Evolutionary conservation across 64 coral and sea anemone species (phyloP), one percentile per base, ranked within the genome.

Genomic region (Orbicella faveolata): DNA sequence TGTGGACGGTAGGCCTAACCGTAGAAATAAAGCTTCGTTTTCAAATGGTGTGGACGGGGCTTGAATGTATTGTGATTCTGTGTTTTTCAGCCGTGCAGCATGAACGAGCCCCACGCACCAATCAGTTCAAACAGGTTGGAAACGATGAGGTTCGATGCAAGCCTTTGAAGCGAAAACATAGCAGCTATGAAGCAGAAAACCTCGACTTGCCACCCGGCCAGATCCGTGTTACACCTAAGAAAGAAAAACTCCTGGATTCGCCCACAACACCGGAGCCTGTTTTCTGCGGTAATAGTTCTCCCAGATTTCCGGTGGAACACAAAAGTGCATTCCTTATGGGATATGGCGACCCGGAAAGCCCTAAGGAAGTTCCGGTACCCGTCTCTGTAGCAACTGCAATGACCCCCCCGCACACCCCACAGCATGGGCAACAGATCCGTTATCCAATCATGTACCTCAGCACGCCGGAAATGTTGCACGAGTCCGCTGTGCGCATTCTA

Each of bases 401-500:
- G 73, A 94, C 95, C 62, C 91, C 92, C 79, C 92, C 92, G 20
- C 83, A 84, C 73, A 97, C 95, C 73, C 95, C 95, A 15, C 95
- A 94, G 63, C 87, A 93, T 75, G 79, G 88, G 39, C 75, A 72
- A 12, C 77, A 80, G 5, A 74, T 81, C 2, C 61, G 41, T 8
- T 89, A 89, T 12, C 87, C 88, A 11, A 52, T 93, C 23, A 75
- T 95, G 19, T 96, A 95, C 77, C 88, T 96, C 77, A 87, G 93
- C 17, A 92, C 88, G 37, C 93, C 90, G 25, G 96, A 99, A 41
- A 90, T 90, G 72, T 75, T 99, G 36, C 88, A 99, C 52, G 96
- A 99, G 63, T 95, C 96, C 52, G 94, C 96, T 4, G 87, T 95
- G 34, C 87, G 96, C 67, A 93, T 99, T 55, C 74, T 99, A 12